Evolutionary conservation across 2,888 invertebrate species (phyloP).

Genomic region (Phlogophora meticulosa): DNA sequence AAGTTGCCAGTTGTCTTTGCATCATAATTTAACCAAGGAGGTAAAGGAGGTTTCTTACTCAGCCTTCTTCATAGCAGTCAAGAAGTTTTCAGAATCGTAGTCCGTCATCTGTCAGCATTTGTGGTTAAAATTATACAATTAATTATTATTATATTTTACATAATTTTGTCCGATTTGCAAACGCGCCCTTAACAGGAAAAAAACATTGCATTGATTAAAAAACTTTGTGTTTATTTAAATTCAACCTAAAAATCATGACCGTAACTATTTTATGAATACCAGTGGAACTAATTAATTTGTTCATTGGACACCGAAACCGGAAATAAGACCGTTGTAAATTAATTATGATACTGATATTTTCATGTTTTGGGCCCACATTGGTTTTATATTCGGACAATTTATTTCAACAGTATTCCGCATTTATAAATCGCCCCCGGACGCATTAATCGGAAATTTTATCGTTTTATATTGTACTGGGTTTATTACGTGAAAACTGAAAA

Average conservation of each 20-base stretch:
- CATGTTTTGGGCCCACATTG: slow-evolving; percentile 43
- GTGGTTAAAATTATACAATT: too few species aligned
- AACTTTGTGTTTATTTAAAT: neutral
- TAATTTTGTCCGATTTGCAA: too few species aligned
- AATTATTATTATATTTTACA: too few species aligned
- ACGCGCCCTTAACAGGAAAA: too few species aligned
- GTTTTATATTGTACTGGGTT: slow-evolving; percentile 49
- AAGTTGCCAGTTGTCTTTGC: slow-evolving; percentile 6
- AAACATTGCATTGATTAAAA: neutral
- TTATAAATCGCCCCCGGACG: slow-evolving; percentile 49
- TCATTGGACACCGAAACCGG: slow-evolving; percentile 34
- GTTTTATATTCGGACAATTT: slow-evolving; percentile 59
- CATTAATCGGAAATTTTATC: slow-evolving; percentile 58
- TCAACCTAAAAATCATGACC: neutral
- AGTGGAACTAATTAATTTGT: slow-evolving; percentile 42
- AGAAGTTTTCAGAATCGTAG: neutral
- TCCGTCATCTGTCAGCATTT: neutral
- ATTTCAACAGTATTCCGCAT: slow-evolving; percentile 45
- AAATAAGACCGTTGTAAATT: slow-evolving; percentile 55
- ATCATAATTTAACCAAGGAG: neutral
- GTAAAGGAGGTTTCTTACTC: neutral
- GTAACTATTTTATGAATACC: slow-evolving; percentile 21
- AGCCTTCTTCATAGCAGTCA: neutral
- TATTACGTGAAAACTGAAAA: slow-evolving; percentile 37
- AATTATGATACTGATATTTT: slow-evolving; percentile 55